Base-by-base conservation (phyloP, 2,888 invertebrate genomes). In the Eupithecia insigniata region DNA sequence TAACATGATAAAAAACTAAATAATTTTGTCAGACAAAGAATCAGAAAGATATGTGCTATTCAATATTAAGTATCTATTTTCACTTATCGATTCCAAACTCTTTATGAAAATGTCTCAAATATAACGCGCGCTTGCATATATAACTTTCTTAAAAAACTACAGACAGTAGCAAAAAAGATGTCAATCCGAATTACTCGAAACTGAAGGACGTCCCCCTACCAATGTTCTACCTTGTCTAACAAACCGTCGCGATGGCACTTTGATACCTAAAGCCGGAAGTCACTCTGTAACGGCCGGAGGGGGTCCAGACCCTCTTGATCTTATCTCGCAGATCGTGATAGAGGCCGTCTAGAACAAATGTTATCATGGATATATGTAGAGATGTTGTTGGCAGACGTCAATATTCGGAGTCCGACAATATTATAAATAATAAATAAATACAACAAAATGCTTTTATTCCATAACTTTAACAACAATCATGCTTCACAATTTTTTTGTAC, bases 181-280 rank as follows among this genome's bases (percentile, higher is more conserved):
- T 55, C 46, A 66, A 46, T 51, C 67, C 30, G 58, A 65, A 30
- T 66, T 58, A 60, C 58, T 58, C 26, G 10, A 16, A 16, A 43
- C 7, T 14, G 7, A 55, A 26, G n/a, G 3, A 55, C 26, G n/a
- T 14, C 26, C 36, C 64, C 64, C 64, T 64, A 34, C 62, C 60
- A 64, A 64, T 64, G 64, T 64, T 30, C 64, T 22, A 7, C 2
- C 36, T 64, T 64, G 71, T 65, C 46, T 39, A n/a, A 62, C 46
- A 8, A 64, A 66, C 14, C 30, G 67, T 39, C 66, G 66, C 16
- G 46, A 64, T 69, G 87, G n/a, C 34, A 34, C 32, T 55, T 89
- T 90, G 90, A 91, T 60, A 92, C 91, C 89, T 84, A 81, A 79
- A 84, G 85, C 88, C 89, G 90, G 92, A 90, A 87, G 87, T 84